These are phyloP conservation scores for Neodiprion pinetum DNA, from an alignment of 1,140 invertebrate genomes.

Conservation along the genomic window DNA sequence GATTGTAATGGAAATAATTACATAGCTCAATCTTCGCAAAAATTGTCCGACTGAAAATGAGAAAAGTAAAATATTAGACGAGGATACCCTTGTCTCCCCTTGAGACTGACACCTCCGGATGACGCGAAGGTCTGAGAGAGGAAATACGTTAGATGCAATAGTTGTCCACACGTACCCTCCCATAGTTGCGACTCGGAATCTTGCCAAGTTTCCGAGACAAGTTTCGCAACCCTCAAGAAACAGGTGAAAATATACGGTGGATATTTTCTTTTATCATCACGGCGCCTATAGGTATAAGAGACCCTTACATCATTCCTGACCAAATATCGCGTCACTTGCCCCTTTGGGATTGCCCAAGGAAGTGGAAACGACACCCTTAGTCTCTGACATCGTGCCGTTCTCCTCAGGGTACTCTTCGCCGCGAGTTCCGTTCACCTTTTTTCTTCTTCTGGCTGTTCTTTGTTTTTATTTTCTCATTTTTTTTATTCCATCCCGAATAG, in stretches of 20 bases:
- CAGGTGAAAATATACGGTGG: neutral
- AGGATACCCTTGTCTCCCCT: no score
- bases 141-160: neutral
- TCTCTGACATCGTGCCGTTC: neutral
- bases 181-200: neutral
- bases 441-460: neutral
- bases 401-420: neutral
- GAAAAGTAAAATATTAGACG: no score
- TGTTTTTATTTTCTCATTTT: neutral
- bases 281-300: neutral
- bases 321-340: constrained; percentile 2
- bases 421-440: neutral
- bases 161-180: neutral
- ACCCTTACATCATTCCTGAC: neutral
- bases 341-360: neutral
- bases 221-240: neutral
- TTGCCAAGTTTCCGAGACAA: neutral
- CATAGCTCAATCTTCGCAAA: no score
- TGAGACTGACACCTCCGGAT: neutral
- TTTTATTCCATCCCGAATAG: neutral
- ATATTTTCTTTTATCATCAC: neutral
- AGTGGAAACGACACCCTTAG: constrained; percentile 2
- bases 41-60: no score
- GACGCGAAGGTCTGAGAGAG: neutral
- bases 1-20: no score